Evolutionary conservation across 2,113 vertebrate genomes (phyloP), one percentile per base, ranked within the genome.

Genomic region (Spilogale gracilis): DNA sequence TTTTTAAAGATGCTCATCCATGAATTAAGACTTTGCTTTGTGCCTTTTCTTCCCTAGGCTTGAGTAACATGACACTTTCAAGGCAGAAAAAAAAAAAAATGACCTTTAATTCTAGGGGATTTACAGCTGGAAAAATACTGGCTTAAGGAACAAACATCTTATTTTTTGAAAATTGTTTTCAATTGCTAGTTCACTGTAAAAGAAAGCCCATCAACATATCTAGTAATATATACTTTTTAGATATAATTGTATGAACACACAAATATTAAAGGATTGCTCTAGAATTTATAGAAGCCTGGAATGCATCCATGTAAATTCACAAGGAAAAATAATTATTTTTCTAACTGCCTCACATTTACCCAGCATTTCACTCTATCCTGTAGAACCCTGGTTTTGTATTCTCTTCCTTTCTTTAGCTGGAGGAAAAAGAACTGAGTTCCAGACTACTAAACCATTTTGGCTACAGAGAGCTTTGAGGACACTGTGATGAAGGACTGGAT

Each of bases 191-290:
- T 89, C 45, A 43, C 45, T 17, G 13, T 74, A 43, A 61, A 82
- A 89, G 76, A 89, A 94, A 94, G 54, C 63, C 54, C 54, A 58
- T 79, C 63, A 87, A 94, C 38, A 48, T 69, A 32, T 69, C 25
- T 71, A 23, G 10, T 32, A 54, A 73, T 73, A 74, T 82, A 61
- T 82, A 73, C 45, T 85, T 74, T 82, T 43, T 89, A 43, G 63
- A 82, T 94, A 73, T 89, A 89, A 63, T 74, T 74, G 23, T 52
- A 73, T 9, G 20, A 73, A 73, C 85, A 94, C 10, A 50, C 32
- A 18, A 73, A 52, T 61, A 94, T 78, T 93, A 65, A 94, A 67
- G 45, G 18, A 86, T 43, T 60, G 61, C 23, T 74, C 86, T 74
- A 45, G 45, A 94, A 82, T 73, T 52, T 21, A 73, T 61, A 9